Conservation (phyloP, 2,113 vertebrate genomes). For the Coturnix japonica region DNA sequence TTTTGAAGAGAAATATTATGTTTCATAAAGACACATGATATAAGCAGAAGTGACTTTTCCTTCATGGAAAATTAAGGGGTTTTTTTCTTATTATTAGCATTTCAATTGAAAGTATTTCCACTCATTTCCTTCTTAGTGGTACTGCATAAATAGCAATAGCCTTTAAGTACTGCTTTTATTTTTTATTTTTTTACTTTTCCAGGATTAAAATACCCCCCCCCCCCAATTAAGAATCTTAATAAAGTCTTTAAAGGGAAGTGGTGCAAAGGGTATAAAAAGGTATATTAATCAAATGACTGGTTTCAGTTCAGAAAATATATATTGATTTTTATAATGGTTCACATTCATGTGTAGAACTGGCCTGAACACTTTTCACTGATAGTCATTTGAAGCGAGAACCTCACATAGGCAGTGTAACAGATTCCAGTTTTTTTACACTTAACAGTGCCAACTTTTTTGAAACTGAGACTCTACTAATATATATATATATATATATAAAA, state of each 20-base stretch:
- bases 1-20: conserved; percentile 8
- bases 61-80: conserved; percentile 50
- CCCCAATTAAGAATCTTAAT: background rate
- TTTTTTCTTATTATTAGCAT: background rate
- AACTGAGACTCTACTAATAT: background rate
- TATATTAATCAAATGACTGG: background rate
- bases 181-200: background rate
- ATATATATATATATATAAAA: too few species aligned
- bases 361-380: background rate
- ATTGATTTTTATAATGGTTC: background rate
- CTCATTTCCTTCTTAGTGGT: conserved; percentile 60
- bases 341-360: background rate
- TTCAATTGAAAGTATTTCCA: conserved; percentile 62
- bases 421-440: background rate
- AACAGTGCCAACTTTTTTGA: background rate
- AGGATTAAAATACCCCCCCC: background rate
- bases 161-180: background rate
- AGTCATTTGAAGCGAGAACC: background rate
- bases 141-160: conserved; percentile 56
- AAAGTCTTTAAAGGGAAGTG: background rate
- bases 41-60: conserved; percentile 58
- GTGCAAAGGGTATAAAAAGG: background rate
- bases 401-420: background rate
- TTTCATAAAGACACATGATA: conserved; percentile 35
- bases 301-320: conserved; percentile 2